These are phyloP conservation scores for Papilio gigon DNA, from an alignment of 2,888 invertebrate genomes.

Conservation along the genomic window DNA sequence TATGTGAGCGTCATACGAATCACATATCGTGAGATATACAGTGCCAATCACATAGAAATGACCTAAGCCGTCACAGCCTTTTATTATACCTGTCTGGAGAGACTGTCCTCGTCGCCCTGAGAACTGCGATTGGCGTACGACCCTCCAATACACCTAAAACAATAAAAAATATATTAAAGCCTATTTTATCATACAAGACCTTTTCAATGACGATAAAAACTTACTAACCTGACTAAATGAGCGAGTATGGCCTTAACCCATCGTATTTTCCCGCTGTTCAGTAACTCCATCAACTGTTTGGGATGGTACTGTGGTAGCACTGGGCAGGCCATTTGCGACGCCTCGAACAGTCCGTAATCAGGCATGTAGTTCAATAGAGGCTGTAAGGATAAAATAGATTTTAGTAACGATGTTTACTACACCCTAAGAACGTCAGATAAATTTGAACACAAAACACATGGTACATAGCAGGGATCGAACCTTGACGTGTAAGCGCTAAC, in stretches of 20 bases:
- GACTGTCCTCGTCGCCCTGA: constrained; percentile 83
- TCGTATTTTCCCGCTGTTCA: constrained; percentile 98
- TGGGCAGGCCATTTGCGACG: constrained; percentile 97
- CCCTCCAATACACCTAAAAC: constrained; percentile 84
- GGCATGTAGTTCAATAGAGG: constrained; percentile 91
- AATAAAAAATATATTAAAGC: neutral
- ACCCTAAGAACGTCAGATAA: no score
- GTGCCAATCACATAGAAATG: constrained; percentile 20
- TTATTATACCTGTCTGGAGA: constrained; percentile 78
- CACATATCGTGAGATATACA: constrained; percentile 25
- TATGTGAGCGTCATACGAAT: constrained; percentile 41
- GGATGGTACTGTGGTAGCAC: constrained; percentile 99
- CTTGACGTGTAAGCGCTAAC: no score
- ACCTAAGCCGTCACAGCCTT: constrained; percentile 24
- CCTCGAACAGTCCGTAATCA: constrained; percentile 97
- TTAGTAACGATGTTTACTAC: no score
- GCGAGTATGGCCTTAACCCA: constrained; percentile 99
- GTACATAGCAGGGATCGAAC: no score
- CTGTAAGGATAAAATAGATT: constrained; percentile 50
- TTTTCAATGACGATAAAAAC: no score
- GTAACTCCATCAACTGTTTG: constrained; percentile 98
- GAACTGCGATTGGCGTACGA: constrained; percentile 79
- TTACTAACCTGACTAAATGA: constrained; percentile 91
- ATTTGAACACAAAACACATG: no score
- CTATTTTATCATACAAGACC: no score